Evolutionary conservation across 2,888 invertebrate genomes (phyloP), one percentile per base, ranked within the genome.

Genomic region (Leptopilina syphax): DNA sequence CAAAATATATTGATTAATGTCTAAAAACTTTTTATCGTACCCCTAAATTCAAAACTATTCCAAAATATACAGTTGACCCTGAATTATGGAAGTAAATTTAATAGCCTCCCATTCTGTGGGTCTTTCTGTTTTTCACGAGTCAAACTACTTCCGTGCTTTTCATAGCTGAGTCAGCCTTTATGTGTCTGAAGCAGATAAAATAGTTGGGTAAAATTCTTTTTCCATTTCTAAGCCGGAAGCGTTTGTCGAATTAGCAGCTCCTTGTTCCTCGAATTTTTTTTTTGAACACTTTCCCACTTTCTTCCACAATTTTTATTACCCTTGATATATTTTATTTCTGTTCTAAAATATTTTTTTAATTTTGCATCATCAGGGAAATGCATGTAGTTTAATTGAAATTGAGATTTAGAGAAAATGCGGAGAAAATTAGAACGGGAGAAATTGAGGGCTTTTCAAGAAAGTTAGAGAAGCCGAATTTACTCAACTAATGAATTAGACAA

Each of bases 181-280:
- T 81, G 81, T 81, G 76, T 78, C 77, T 81, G 80, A 82, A 84
- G 85, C 82, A 82, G 77, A 83, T 68, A 77, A 67, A 78, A 80
- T 78, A 80, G 79, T 70, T 13, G 0, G 68, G 83, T 83, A 80
- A 84, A 81, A 79, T 76, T 50, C 83, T 81, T 82, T 82, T 76
- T 80, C 79, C 81, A 82, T 80, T 82, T 77, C 80, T 80, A 80
- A 79, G 76, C 77, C 78, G 76, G 78, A 81, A 85, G 86, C 85
- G 87, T 86, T 88, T 85, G 86, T 82, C 81, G 84, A 87, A 88
- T 88, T 88, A 88, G 85, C 84, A 82, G 81, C 81, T 85, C 87
- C 87, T 88, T 85, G 85, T 86, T 86, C 84, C 63, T 79, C 79
- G 81, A 84, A 84, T 79, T 77, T 78, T 78, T 18, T 0, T 24